A percentile compares a stretch with the other conserved stretches of the same genome.
phyloP scores from a whole-genome alignment of 2,888 invertebrate genomes.

The Branchinecta sandiegonensis region DNA sequence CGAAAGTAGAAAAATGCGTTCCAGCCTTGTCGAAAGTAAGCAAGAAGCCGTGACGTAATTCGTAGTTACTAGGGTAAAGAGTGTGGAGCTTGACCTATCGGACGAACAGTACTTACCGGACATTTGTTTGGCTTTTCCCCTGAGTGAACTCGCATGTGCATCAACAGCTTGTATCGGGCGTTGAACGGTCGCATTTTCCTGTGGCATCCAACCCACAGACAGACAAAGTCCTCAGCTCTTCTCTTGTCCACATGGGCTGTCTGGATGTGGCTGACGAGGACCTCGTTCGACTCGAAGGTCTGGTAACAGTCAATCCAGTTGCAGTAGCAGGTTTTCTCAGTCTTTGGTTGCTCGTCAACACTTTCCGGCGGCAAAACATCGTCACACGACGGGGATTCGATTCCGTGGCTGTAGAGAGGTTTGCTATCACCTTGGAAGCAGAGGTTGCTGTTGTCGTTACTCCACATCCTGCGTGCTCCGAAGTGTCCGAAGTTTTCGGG shows the following conservation, averaged over 20 bases:
- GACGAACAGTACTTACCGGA: conserved; percentile 53
- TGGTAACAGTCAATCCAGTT: conserved; percentile 74
- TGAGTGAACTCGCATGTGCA: conserved; percentile 92
- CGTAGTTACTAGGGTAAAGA: too few relatives aligned
- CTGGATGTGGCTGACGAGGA: conserved; percentile 68
- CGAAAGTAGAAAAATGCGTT: too few relatives aligned
- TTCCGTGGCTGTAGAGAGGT: background rate
- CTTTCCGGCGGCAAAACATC: background rate
- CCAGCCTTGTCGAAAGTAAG: too few relatives aligned
- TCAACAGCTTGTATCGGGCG: conserved; percentile 90
- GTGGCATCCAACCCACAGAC: conserved; percentile 85
- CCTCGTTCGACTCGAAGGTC: conserved; percentile 59
- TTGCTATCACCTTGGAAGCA: background rate
- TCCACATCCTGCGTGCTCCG: background rate
- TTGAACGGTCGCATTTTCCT: conserved; percentile 81
- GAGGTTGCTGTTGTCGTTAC: background rate
- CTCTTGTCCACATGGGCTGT: conserved; percentile 46
- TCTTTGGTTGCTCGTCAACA: background rate
- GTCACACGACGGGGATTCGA: background rate
- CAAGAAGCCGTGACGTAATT: too few relatives aligned
- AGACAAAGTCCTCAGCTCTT: conserved; percentile 64
- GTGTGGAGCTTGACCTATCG: too few relatives aligned
- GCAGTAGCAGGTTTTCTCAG: conserved; percentile 40
- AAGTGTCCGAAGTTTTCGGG: background rate
- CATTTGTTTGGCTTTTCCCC: conserved; percentile 97